Evolutionary conservation across 1,140 invertebrate genomes (phyloP), one percentile per base, ranked within the genome.

Genomic region (Cardiocondyla obscurior): DNA sequence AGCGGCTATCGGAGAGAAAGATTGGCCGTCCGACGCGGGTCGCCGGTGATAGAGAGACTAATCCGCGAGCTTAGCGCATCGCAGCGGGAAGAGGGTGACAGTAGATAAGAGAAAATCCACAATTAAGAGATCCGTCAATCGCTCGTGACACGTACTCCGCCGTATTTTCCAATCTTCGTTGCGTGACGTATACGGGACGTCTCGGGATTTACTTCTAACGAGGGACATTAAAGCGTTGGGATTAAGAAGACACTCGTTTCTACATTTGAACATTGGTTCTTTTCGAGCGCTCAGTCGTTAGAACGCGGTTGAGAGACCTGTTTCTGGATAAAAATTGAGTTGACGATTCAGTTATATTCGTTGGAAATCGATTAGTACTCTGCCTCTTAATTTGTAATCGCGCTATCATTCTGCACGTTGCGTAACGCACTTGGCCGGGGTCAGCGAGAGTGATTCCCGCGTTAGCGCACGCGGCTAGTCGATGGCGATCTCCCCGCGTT

Each of bases 71-170:
- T 89, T 92, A 89, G 87, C 81, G 85, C 58, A 36, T 30, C 42
- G 46, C 58, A 58, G 82, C 60, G 74, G 60, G 53, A 86, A 88
- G 88, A 90, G 91, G 89, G 93, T 93, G 93, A 93, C 93, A 93
- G 92, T 91, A 93, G 92, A 93, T 93, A 93, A 92, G 90, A 88
- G 90, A 84, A 87, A 91, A 91, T 72, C 90, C 87, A 86, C 89
- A 92, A 93, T 93, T 93, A 93, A 93, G 91, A 90, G 88, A 88
- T 46, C 44, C 90, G 87, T 92, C 88, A 89, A 92, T 92, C 91
- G 86, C 5, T 44, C 28, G 83, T 46, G 74, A 81, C 74, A 70
- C 67, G 28, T 39, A 33, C 60, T 77, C 25, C n/a, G 3, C 39
- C 39, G 55, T n/a, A n/a, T 12, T 74, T 62, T 28, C 36, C 33